Evolutionary conservation across 1,140 invertebrate genomes (phyloP).

Genomic region (Pantala flavescens): DNA sequence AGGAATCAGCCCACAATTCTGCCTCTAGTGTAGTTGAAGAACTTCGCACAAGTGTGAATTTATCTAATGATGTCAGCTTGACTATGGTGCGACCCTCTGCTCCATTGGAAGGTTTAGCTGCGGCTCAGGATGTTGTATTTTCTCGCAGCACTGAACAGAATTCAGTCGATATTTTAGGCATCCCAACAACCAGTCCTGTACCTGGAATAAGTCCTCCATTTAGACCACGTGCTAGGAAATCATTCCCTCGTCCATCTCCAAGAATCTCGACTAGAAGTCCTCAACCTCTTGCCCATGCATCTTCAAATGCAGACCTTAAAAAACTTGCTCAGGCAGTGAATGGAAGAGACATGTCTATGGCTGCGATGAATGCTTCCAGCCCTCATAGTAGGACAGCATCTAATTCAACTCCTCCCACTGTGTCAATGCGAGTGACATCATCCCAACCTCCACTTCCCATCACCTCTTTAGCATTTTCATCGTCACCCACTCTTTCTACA

Average conservation of each 20-base stretch:
- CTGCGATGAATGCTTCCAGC: no score
- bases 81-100: constrained; percentile 18
- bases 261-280: background rate
- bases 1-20: background rate
- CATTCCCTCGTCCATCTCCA: constrained; percentile 16
- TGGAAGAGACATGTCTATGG: no score
- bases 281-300: background rate
- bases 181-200: background rate
- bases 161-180: background rate
- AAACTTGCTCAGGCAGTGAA: no score
- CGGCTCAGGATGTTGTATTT: background rate
- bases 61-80: constrained; percentile 22
- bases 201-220: background rate
- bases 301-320: background rate
- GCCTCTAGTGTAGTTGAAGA: constrained; percentile 15
- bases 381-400: no score
- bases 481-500: background rate
- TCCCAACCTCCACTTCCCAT: background rate
- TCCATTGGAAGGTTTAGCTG: background rate
- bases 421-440: no score
- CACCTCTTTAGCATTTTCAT: background rate
- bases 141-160: background rate
- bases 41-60: constrained; percentile 18
- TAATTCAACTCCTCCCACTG: no score
- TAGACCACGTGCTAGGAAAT: constrained; percentile 21